Evolutionary conservation across 2,888 invertebrate species (phyloP), one percentile per base, ranked within the genome.

Genomic region (Nemotelus nigrinus): DNA sequence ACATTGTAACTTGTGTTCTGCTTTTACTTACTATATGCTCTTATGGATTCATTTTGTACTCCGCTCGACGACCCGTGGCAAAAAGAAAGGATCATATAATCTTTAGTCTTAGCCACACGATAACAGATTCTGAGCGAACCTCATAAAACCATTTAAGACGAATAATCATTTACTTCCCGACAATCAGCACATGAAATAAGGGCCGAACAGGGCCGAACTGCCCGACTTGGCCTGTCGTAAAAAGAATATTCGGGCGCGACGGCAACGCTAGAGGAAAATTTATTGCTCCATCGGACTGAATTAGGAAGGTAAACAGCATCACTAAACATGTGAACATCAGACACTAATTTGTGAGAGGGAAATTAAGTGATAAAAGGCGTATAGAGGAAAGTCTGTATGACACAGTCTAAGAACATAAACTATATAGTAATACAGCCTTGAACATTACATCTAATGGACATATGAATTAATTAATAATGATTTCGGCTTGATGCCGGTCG

Each of bases 61-160:
- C 0, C 25, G 25, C 25, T 25, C 25, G 25, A 25, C 25, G 25
- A 25, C 25, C 25, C 25, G 25, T 25, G 25, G 43, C 43, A 2
- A 65, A n/a, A 63, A 41, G 63, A 60, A 74, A 63, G 47, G 63
- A 60, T 60, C 72, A 74, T 25, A 25, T 60, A 74, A 74, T 74
- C 74, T 53, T 74, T 47, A 60, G 55, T 60, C 74, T 48, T 74
- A 48, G 74, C 74, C 74, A 41, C 74, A 74, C 48, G 74, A 74
- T 60, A 74, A 74, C 60, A 60, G 74, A 60, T 74, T 60, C 74
- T 47, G 74, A 74, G 48, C 48, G 74, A 60, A 74, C 60, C 74
- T 60, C 74, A 74, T 74, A 74, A 74, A 74, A 74, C 74, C 74
- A 74, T 74, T 74, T 74, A 74, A 74, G 74, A 60, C 60, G 74